Conservation (phyloP, 53 echinoderm and acorn worm genomes). For the Paelopatides confundens region DNA sequence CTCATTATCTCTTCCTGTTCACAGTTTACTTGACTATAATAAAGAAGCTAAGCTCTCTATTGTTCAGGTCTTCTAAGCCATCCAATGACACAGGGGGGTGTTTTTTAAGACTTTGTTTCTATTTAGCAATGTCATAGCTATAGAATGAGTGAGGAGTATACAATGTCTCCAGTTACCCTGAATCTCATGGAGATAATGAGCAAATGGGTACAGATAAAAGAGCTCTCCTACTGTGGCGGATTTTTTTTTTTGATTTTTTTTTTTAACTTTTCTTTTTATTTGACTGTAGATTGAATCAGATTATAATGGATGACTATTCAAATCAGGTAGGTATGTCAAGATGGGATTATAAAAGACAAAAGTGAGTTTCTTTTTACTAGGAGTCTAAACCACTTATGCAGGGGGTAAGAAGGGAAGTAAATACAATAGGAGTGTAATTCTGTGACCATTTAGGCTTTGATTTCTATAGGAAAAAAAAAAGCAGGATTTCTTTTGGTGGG, state of each 20-base stretch:
- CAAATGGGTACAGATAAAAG: slow-evolving; percentile 24
- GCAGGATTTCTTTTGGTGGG: slow-evolving; percentile 18
- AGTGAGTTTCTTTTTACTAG: neutral
- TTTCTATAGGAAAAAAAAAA: neutral
- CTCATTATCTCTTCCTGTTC: slow-evolving; percentile 49
- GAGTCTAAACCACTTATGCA: slow-evolving; percentile 26
- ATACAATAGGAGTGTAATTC: slow-evolving; percentile 25
- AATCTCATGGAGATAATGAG: slow-evolving; percentile 37
- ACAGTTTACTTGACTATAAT: slow-evolving; percentile 42
- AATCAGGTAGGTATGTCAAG: slow-evolving; percentile 25
- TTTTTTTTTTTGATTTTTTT: slow-evolving; percentile 39
- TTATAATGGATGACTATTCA: slow-evolving; percentile 36
- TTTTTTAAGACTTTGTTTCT: slow-evolving; percentile 41
- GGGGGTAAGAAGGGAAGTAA: slow-evolving; percentile 13
- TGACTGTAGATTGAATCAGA: neutral
- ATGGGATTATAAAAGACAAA: slow-evolving; percentile 49
- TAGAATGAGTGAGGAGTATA: slow-evolving; percentile 14
- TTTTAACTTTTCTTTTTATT: slow-evolving; percentile 45
- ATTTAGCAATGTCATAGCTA: slow-evolving; percentile 38
- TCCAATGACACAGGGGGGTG: slow-evolving; percentile 19
- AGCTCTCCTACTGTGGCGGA: slow-evolving; percentile 17
- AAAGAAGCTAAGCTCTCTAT: slow-evolving; percentile 48
- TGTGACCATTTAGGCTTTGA: slow-evolving; percentile 15
- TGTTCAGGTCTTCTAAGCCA: slow-evolving; percentile 34
- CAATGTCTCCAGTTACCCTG: slow-evolving; percentile 12